Evolutionary conservation across 2,113 vertebrate species (phyloP), one percentile per base, ranked within the genome.

Genomic region (Ailuropoda melanoleuca): DNA sequence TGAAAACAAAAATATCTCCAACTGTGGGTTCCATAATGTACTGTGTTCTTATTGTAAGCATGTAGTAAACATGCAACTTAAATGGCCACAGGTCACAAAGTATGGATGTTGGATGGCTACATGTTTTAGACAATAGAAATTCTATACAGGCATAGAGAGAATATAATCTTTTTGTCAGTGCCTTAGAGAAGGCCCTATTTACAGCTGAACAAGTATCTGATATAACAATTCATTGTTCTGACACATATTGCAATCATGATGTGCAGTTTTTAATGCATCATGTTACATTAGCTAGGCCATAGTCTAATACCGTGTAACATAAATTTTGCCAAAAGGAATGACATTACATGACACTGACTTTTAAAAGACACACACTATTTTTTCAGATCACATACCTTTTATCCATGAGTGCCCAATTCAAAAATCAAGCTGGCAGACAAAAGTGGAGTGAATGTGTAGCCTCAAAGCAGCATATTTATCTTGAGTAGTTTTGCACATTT

Each of bases 361-460:
- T 98, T 98, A 97, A 98, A 98, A 99, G 98, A 98, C 98, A 99
- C 93, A 98, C 96, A 98, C 21, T 90, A 98, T 98, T 98, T 99
- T 99, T 98, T 99, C 98, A 99, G 98, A 98, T 98, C 98, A 98
- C 98, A 98, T 98, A 90, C 94, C 95, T 98, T 99, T 98, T 98
- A 98, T 98, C 98, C 98, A 98, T 99, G 98, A 99, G 97, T 98
- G 98, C 98, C 98, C 98, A 98, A 98, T 98, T 97, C 97, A 98
- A 98, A 99, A 99, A 98, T 98, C 98, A 98, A 98, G 96, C 98
- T 99, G 98, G 98, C 98, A 99, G 98, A 98, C 0, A 6, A 97
- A 99, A 99, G 98, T 99, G 91, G 77, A 98, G 98, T 98, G 98
- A 98, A 99, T 98, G 98, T 98, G 96, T 93, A 98, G 97, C 96